These are phyloP conservation scores for Meiosimyza decipiens DNA, from an alignment of 2,888 invertebrate species.

Conservation along the genomic window DNA sequence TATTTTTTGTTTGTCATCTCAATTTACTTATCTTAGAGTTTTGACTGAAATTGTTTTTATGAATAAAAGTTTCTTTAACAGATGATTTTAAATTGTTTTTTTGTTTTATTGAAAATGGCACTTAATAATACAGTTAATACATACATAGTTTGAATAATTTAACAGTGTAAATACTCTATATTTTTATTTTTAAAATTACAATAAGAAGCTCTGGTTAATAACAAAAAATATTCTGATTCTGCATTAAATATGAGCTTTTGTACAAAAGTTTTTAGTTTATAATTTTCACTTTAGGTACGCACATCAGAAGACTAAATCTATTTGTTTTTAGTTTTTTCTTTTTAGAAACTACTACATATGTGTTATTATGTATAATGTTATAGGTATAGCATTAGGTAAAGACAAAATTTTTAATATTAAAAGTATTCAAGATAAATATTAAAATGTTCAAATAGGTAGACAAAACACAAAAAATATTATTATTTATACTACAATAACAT, in stretches of 20 bases:
- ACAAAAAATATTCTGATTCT: neutral
- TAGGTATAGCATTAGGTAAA: neutral
- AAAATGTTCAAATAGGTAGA: no score
- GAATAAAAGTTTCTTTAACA: conserved; percentile 22
- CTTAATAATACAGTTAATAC: conserved; percentile 43
- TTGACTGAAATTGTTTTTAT: no score
- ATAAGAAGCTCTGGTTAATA: conserved; percentile 7
- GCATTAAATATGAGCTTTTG: conserved; percentile 18
- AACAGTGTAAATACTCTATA: conserved; percentile 25
- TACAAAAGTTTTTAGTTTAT: conserved; percentile 16
- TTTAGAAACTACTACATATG: no score
- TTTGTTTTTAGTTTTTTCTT: no score
- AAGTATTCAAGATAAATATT: no score
- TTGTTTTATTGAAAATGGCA: conserved; percentile 44
- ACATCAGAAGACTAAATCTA: neutral
- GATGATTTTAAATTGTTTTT: conserved; percentile 34
- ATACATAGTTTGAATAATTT: conserved; percentile 25
- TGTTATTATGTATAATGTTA: no score
- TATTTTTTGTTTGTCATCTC: no score
- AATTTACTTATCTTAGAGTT: no score
- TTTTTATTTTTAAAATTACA: neutral
- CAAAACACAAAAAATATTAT: neutral
- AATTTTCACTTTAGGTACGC: conserved; percentile 21
- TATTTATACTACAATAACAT: neutral
- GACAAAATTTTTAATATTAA: no score